Base-by-base conservation (phyloP, 2,113 vertebrate species). In the Phylloscopus trochiloides region DNA sequence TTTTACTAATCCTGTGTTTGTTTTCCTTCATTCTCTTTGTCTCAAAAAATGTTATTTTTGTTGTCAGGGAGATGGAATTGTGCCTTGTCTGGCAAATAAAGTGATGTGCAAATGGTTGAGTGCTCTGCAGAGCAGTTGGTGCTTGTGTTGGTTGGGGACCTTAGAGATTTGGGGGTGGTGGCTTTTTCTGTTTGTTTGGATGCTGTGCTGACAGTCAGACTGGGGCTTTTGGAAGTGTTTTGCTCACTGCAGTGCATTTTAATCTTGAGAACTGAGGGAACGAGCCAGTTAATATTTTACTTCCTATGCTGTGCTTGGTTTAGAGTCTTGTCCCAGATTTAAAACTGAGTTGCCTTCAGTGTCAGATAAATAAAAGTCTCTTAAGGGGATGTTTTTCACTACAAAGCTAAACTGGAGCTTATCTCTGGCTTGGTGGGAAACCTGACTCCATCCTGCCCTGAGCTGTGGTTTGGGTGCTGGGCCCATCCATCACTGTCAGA, bases 21-120 rank as follows among this genome's bases (percentile, higher is more conserved):
- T 67, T 88, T 95, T 73, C 62, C 26, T 32, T 50, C 31, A 3
- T 77, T 88, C 47, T 50, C 43, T 92, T 84, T 81, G 91, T 74
- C 73, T 63, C 52, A 32, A 38, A 57, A 91, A 71, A 38, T 75
- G 76, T 96, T 92, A 7, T 58, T 82, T 82, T 84, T 95, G 74
- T 72, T 10, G 2, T 65, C 8, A 36, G 77, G 84, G 87, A 76
- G 77, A 61, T 62, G 81, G 90, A 48, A 76, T 91, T 0, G 0
- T 26, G 42, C 65, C 87, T 87, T 0, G 2, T 72, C 86, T 90
- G 70, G 70, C 55, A 71, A 47, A 58, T 43, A 12, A 36, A 87
- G 67, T 45, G 90, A 91, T 83, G 78, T 93, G 76, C 90, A 95
- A 96, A 96, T 77, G 94, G 93, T 24, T 91, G 90, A 83, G 51